Percentiles rank a stretch among this genome's conserved stretches.
Evolutionary conservation across 2,888 invertebrate species (phyloP).

Genomic region (Andrena marginata): DNA sequence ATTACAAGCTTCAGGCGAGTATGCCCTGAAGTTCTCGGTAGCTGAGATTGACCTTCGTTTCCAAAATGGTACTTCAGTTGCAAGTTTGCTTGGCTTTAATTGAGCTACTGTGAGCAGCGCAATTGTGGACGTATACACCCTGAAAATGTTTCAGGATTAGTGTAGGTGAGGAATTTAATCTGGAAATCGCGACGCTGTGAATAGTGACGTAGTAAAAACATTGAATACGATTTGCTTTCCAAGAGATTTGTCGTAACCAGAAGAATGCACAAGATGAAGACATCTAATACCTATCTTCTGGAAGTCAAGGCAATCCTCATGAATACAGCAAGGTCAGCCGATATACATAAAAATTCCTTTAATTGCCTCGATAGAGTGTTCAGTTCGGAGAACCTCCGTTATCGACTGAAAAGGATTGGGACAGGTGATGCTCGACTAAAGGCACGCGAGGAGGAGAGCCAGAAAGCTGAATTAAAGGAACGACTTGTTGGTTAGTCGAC

Average conservation of each 20-base stretch:
- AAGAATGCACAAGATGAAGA: too few species aligned
- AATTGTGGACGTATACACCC: neutral
- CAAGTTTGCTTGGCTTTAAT: neutral
- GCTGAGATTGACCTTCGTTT: neutral
- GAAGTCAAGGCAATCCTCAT: neutral
- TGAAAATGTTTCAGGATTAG: neutral
- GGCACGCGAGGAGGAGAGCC: conserved; percentile 61
- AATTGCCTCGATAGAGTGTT: conserved; percentile 20
- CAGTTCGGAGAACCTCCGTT: conserved; percentile 45
- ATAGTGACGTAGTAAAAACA: too few species aligned
- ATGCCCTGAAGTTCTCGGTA: conserved; percentile 23
- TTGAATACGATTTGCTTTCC: neutral
- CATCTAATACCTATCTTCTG: neutral
- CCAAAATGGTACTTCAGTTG: neutral
- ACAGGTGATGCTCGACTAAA: conserved; percentile 59
- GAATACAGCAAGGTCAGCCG: neutral
- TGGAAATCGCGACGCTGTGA: too few species aligned
- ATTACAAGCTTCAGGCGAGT: conserved; percentile 9
- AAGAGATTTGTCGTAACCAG: too few species aligned
- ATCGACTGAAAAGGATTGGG: conserved; percentile 57
- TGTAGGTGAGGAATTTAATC: neutral
- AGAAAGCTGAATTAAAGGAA: conserved; percentile 79
- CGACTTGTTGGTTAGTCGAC: conserved; percentile 82
- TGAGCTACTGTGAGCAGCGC: too few species aligned
- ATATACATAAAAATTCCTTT: conserved; percentile 48